Evolutionary conservation across 2,113 vertebrate genomes (phyloP).

Genomic region (Paratilapia polleni): DNA sequence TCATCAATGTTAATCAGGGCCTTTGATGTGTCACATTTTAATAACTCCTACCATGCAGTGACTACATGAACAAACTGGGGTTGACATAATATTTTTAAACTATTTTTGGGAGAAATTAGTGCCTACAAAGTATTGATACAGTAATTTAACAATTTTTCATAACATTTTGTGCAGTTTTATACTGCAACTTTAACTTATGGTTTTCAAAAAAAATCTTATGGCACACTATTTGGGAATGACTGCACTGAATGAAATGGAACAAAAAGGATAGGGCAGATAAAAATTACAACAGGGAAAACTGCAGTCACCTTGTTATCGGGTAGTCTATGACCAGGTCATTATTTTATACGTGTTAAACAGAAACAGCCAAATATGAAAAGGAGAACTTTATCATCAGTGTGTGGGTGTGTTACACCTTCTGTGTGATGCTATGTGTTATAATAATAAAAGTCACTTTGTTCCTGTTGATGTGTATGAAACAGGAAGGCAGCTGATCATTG

Average conservation of each 20-base stretch:
- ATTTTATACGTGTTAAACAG: background rate
- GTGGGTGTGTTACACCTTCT: background rate
- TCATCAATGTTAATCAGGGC: rapidly evolving
- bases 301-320: background rate
- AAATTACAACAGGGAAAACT: background rate
- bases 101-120: background rate
- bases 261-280: background rate
- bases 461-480: background rate
- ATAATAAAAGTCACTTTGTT: background rate
- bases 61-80: background rate
- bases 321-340: background rate
- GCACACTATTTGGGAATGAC: background rate
- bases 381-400: background rate
- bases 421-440: background rate
- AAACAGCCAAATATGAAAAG: background rate
- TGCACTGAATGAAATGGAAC: background rate
- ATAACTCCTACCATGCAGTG: rapidly evolving
- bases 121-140: background rate
- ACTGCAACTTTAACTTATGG: background rate
- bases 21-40: background rate
- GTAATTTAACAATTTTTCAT: background rate
- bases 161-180: background rate
- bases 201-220: too few species aligned
- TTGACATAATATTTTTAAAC: background rate
- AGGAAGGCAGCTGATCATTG: background rate